These are phyloP conservation scores for Euphysa ruthae DNA, from an alignment of 30 jellyfish, hydroid and myxozoan species.

Conservation along the genomic window DNA sequence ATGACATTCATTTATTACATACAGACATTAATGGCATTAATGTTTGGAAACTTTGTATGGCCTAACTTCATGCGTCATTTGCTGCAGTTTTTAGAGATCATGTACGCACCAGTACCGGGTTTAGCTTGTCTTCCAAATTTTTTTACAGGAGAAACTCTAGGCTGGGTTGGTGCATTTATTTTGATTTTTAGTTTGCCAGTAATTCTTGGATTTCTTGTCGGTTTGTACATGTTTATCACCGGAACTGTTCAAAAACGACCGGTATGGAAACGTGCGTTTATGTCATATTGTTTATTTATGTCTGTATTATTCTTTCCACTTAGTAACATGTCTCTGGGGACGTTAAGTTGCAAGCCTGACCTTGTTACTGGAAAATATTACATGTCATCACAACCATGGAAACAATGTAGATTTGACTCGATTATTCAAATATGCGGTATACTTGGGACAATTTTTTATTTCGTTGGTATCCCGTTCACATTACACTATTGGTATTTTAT, in stretches of 20 bases:
- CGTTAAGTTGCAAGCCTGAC: slow-evolving; percentile 84
- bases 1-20: slow-evolving; percentile 89
- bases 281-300: slow-evolving; percentile 74
- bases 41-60: slow-evolving; percentile 91
- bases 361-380: slow-evolving; percentile 53
- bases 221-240: slow-evolving; percentile 55
- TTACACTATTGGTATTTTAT: slow-evolving; percentile 83
- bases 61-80: slow-evolving; percentile 74
- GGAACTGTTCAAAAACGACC: slow-evolving; percentile 93
- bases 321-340: slow-evolving; percentile 87
- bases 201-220: slow-evolving; percentile 68
- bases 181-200: slow-evolving; percentile 64
- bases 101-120: slow-evolving; percentile 99
- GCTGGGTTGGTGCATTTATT: slow-evolving; percentile 99
- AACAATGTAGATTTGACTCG: slow-evolving; percentile 57
- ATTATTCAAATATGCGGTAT: slow-evolving; percentile 79
- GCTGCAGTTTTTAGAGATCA: slow-evolving; percentile 65
- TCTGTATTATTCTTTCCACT: slow-evolving; percentile 92
- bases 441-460: slow-evolving; percentile 69
- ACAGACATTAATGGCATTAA: slow-evolving; percentile 85
- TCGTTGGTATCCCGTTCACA: slow-evolving; percentile 87
- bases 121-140: slow-evolving; percentile 93
- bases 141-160: slow-evolving; percentile 73
- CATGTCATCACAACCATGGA: slow-evolving; percentile 99
- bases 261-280: slow-evolving; percentile 81